Percentiles rank a stretch among this genome's conserved stretches.
These are phyloP conservation scores for Muscicapa adusta DNA, from an alignment of 2,113 vertebrate species.

Conservation along the genomic window DNA sequence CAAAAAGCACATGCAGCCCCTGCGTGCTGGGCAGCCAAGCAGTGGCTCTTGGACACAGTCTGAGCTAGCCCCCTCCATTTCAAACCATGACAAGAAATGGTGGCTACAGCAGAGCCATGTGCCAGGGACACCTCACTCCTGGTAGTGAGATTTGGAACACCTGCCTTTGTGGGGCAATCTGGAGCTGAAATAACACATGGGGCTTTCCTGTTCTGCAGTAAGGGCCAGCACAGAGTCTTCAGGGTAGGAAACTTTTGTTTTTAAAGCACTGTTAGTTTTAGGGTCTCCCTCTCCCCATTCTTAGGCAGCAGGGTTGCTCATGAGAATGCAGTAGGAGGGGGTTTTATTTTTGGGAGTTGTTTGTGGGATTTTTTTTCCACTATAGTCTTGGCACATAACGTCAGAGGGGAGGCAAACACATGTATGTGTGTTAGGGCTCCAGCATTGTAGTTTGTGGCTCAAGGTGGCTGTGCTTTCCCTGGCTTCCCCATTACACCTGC, in stretches of 20 bases:
- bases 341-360: background rate
- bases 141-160: background rate
- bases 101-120: background rate
- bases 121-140: background rate
- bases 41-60: background rate
- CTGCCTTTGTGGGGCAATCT: background rate
- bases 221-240: background rate
- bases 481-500: background rate
- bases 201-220: background rate
- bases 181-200: background rate
- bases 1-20: no score
- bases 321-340: background rate
- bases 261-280: background rate
- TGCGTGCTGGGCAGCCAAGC: background rate
- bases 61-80: background rate
- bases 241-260: background rate
- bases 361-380: background rate
- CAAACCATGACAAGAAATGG: accelerated
- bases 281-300: background rate
- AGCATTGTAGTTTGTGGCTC: accelerated
- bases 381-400: background rate
- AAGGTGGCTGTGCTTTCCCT: background rate
- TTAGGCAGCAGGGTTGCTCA: background rate
- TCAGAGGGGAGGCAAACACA: background rate
- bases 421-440: background rate